Evolutionary conservation across 2,888 invertebrate genomes (phyloP), one percentile per base, ranked within the genome.

Genomic region (Acrobasis consociella): DNA sequence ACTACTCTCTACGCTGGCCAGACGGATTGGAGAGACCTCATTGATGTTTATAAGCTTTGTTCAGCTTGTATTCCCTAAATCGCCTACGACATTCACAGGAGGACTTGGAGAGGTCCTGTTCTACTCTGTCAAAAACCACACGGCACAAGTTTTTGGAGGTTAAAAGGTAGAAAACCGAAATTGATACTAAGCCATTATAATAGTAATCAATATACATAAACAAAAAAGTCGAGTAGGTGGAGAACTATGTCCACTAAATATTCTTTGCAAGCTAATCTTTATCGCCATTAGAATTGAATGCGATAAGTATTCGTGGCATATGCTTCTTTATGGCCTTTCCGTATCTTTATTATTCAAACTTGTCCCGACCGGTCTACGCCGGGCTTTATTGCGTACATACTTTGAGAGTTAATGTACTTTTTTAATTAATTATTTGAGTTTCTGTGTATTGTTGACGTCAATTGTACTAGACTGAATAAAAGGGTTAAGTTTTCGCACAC

Each of bases 271-370:
- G 60, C 62, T 74, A 73, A 69, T 86, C 87, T 82, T 62, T 79
- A 74, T 67, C 74, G 68, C 75, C 75, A 83, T 81, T 85, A 85
- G 83, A 85, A 86, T 87, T 88, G 84, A 86, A 85, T 84, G 85
- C 82, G 86, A 85, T 86, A 89, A 88, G 86, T 85, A 85, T 85
- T 88, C 85, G 90, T 91, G 88, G 85, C 82, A 81, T 91, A 89
- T 89, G 89, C 84, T 86, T 83, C 85, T 90, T 89, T 89, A 88
- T 85, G 80, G 79, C 73, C 73, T 77, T 75, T 70, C 79, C 81
- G 74, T 89, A 89, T 90, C 88, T 90, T 86, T 89, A 88, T 87
- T 88, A 87, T 87, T 84, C 73, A 81, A 85, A 85, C 72, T 75
- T 69, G 69, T 49, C 59, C 61, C 70, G 80, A 87, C 89, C 89